Evolutionary conservation across 2,797 vertebrate genomes (phyloP).

Genomic region (Netta rufina): DNA sequence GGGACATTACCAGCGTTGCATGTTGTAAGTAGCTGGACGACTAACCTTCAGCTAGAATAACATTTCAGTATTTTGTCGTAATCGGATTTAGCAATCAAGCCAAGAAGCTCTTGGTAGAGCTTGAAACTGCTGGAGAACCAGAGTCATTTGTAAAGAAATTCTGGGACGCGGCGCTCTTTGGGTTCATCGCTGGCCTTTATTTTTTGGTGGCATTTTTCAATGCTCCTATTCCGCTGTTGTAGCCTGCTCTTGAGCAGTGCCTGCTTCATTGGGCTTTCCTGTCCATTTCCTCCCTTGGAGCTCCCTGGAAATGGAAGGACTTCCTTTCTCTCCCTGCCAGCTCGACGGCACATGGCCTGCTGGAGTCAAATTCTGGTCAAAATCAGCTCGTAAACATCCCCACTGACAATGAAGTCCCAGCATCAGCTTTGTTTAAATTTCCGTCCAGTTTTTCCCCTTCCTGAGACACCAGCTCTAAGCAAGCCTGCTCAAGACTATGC

Average conservation of each 20-base stretch:
- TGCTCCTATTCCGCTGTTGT: neutral
- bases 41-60: neutral
- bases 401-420: neutral
- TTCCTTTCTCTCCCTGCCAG: neutral
- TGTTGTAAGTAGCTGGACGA: neutral
- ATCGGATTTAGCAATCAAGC: neutral
- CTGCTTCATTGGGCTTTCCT: neutral
- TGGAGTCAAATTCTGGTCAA: neutral
- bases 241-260: neutral
- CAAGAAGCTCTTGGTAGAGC: neutral
- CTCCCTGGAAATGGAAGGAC: slow-evolving; percentile 6
- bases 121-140: neutral
- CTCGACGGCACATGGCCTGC: neutral
- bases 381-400: neutral
- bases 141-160: neutral
- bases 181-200: neutral
- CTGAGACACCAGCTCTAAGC: neutral
- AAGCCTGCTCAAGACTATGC: neutral
- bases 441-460: neutral
- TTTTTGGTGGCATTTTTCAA: neutral
- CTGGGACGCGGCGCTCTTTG: neutral
- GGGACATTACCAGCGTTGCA: neutral
- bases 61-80: neutral
- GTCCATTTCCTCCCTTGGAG: neutral
- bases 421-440: neutral